These are phyloP conservation scores for Luperina testacea DNA, from an alignment of 2,888 invertebrate species.

Conservation along the genomic window DNA sequence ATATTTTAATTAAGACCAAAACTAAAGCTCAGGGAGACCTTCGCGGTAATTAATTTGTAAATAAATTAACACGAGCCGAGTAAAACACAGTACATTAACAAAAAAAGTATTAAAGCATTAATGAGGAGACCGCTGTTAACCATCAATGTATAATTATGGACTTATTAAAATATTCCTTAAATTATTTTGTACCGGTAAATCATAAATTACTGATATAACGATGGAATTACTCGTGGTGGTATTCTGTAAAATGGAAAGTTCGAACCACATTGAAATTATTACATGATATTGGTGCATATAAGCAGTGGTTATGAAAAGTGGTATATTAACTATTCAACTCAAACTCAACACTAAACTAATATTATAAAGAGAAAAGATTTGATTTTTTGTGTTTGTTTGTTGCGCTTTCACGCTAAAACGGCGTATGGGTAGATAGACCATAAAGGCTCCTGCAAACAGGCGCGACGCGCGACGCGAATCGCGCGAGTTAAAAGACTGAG, in stretches of 20 bases:
- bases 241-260: background rate
- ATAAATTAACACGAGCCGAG: slow-evolving; percentile 55
- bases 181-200: slow-evolving; percentile 1
- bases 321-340: background rate
- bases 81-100: slow-evolving; percentile 51
- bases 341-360: background rate
- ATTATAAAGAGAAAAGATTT: background rate
- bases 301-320: background rate
- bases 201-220: background rate
- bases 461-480: too few species aligned
- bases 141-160: slow-evolving; percentile 37
- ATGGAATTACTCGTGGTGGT: background rate
- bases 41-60: slow-evolving; percentile 63
- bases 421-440: background rate
- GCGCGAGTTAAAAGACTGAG: too few species aligned
- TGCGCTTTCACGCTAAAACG: background rate
- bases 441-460: too few species aligned
- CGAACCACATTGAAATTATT: background rate
- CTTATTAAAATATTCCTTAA: background rate
- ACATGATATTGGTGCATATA: background rate
- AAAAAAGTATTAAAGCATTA: slow-evolving; percentile 58
- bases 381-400: background rate
- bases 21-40: slow-evolving; percentile 53
- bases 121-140: slow-evolving; percentile 42
- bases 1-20: slow-evolving; percentile 61